Conservation (phyloP, 2,113 vertebrate species). For the Castor canadensis region DNA sequence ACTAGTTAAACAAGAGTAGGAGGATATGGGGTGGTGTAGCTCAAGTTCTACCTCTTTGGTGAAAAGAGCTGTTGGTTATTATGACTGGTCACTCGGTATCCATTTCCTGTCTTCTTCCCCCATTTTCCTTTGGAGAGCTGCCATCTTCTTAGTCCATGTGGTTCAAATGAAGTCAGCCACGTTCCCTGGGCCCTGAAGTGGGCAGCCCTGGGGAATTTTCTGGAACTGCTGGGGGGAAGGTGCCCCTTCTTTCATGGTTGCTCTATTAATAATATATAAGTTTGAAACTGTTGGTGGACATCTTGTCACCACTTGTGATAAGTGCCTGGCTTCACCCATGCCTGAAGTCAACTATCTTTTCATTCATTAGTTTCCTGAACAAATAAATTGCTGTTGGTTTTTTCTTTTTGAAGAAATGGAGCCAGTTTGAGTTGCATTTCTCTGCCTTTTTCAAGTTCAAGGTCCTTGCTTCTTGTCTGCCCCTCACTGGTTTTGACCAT, state of each 20-base stretch:
- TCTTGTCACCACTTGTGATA: background rate
- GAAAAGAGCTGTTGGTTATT: background rate
- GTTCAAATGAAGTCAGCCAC: background rate
- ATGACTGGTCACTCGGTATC: background rate
- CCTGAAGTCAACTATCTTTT: conserved; percentile 15
- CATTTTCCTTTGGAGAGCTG: background rate
- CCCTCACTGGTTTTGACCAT: background rate
- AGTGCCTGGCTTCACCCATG: background rate
- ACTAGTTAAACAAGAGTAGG: conserved; percentile 36
- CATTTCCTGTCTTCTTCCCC: background rate
- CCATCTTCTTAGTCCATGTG: too few species aligned
- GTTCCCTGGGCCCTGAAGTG: background rate
- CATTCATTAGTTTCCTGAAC: background rate
- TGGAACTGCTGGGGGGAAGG: background rate
- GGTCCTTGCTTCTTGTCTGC: background rate
- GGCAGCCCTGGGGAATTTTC: conserved; percentile 18
- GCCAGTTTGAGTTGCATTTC: background rate
- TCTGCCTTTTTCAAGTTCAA: background rate
- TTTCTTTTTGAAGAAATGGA: background rate
- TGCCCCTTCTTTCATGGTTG: background rate
- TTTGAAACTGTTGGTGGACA: background rate
- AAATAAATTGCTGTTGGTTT: background rate
- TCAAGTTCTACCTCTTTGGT: background rate
- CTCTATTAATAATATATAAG: background rate
- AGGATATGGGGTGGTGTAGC: background rate